Percentiles rank a stretch among this genome's conserved stretches.
Conservation (phyloP, 1,140 invertebrate genomes). For the Melanaphis sacchari region DNA sequence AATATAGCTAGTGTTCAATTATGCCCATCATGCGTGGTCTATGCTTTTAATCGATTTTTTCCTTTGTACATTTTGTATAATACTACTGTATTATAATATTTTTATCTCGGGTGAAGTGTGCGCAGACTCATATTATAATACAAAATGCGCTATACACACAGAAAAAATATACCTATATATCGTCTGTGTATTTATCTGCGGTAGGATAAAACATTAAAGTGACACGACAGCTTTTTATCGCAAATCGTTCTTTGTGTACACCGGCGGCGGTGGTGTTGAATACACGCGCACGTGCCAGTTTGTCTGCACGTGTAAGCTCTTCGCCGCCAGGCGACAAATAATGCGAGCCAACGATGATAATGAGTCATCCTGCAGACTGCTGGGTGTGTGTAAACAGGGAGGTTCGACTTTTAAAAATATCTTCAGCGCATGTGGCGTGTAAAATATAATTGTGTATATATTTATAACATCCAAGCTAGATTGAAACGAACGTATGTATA, state of each 20-base stretch:
- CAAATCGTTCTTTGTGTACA: conserved; percentile 29
- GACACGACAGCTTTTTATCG: conserved; percentile 47
- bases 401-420: conserved; percentile 44
- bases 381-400: background rate
- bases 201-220: conserved; percentile 18
- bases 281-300: conserved; percentile 48
- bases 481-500: background rate
- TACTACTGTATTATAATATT: background rate
- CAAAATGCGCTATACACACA: background rate
- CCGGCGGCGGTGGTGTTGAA: conserved; percentile 19
- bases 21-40: background rate
- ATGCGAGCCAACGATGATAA: conserved; percentile 22
- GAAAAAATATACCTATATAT: background rate
- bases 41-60: background rate
- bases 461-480: background rate
- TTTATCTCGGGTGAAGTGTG: background rate
- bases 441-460: background rate
- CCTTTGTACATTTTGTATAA: background rate
- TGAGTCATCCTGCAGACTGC: conserved; percentile 31
- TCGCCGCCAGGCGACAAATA: conserved; percentile 51
- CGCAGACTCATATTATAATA: conserved; percentile 15
- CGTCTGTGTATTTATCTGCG: conserved; percentile 37
- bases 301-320: conserved; percentile 53
- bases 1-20: background rate
- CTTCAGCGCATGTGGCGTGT: background rate